Conservation (phyloP, 1,140 invertebrate genomes). For the Drosophila murphyi region DNA sequence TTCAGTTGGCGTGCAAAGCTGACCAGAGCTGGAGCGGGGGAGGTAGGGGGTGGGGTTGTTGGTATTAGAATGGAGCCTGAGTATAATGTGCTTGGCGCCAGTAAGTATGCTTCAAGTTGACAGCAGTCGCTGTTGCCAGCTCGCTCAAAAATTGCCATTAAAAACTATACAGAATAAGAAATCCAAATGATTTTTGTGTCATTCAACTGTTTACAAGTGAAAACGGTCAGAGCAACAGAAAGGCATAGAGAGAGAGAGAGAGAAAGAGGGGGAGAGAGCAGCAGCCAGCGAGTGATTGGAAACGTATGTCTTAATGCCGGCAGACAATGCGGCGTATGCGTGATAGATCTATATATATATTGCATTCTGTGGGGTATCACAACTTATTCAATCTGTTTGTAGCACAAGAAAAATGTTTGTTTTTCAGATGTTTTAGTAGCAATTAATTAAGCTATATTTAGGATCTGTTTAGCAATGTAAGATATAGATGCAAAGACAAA, state of each 20-base stretch:
- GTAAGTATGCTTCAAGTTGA: constrained; percentile 30
- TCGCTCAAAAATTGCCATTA: constrained; percentile 5
- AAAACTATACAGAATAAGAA: constrained; percentile 22
- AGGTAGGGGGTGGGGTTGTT: too few relatives aligned
- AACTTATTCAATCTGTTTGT: background rate
- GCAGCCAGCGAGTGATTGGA: background rate
- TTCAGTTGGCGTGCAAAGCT: constrained; percentile 34
- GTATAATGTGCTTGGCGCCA: constrained; percentile 26
- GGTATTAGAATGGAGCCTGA: background rate
- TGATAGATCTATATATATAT: constrained; percentile 36
- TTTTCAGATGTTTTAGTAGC: too few relatives aligned
- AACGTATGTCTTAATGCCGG: constrained; percentile 35
- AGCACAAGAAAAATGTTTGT: too few relatives aligned
- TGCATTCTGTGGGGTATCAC: background rate
- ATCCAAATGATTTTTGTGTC: constrained; percentile 7
- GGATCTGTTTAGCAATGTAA: too few relatives aligned
- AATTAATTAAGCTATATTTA: too few relatives aligned
- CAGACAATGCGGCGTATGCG: constrained; percentile 67
- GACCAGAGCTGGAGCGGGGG: constrained; percentile 1
- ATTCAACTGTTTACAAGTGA: constrained; percentile 27
- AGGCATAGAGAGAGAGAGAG: background rate
- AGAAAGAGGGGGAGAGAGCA: constrained; percentile 1
- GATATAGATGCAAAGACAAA: too few relatives aligned
- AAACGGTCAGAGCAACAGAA: background rate
- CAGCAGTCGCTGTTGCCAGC: background rate